These are phyloP conservation scores for Amblyornis subalaris DNA, from an alignment of 2,113 vertebrate species.

Conservation along the genomic window DNA sequence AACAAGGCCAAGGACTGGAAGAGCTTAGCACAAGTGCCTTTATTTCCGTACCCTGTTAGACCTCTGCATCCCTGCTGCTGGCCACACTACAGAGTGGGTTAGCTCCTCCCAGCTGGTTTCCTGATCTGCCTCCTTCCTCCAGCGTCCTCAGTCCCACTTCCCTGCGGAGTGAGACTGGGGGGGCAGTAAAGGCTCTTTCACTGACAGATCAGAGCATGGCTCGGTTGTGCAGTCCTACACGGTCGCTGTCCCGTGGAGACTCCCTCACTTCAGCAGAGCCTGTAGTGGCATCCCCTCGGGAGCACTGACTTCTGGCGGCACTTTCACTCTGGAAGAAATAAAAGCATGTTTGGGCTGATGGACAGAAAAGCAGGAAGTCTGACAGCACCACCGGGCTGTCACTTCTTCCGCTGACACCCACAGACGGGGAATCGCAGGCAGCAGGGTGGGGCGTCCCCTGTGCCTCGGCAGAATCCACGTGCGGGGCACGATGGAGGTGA, in stretches of 20 bases:
- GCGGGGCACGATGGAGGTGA: background rate
- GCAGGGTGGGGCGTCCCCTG: background rate
- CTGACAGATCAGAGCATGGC: background rate
- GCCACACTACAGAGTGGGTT: background rate
- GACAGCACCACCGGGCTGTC: rapidly evolving
- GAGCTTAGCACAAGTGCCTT: background rate
- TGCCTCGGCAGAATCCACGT: rapidly evolving
- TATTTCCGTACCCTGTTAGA: background rate
- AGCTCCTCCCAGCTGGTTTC: background rate
- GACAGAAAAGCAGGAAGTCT: background rate
- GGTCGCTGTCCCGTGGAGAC: background rate
- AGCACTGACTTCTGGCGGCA: rapidly evolving
- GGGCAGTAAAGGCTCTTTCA: background rate
- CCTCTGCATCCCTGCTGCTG: background rate
- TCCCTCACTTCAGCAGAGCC: background rate
- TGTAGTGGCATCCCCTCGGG: background rate
- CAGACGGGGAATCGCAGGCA: rapidly evolving
- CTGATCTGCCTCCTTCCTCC: background rate
- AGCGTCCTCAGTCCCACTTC: background rate
- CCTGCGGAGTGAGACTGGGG: background rate
- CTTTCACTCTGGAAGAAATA: background rate
- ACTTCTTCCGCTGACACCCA: background rate
- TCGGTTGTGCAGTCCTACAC: background rate
- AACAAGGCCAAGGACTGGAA: background rate
- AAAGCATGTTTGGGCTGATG: rapidly evolving